Base-by-base conservation (phyloP, 2,113 vertebrate genomes). In the Oryzias melastigma region DNA sequence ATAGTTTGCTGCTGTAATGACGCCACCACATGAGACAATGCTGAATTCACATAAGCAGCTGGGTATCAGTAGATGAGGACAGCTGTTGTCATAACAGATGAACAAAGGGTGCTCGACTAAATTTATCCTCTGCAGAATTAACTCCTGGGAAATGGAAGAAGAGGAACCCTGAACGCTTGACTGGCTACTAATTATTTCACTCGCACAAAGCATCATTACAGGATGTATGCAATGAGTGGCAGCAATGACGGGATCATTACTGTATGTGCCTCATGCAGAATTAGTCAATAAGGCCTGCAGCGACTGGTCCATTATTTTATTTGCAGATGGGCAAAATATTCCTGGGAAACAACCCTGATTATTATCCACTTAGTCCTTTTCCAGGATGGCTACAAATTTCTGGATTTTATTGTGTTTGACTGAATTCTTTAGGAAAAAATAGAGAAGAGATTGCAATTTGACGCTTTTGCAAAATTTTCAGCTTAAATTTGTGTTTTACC, bases 151-250 rank as follows among this genome's bases (percentile, higher is more conserved):
- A 82, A 55, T 58, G 67, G 59, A 71, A 65, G 68, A 24, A 53
- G 65, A 72, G 46, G 55, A 51, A 65, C 14, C 68, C 55, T 63
- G 58, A 81, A 82, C 68, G 81, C 87, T 59, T 77, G 77, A 19
- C 42, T 74, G 67, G 82, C 71, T 77, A 71, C 58, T 73, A 81
- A 87, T 89, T 69, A 80, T 83, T 85, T 75, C 59, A 80, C 81
- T 65, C 68, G 74, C 78, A 66, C 17, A 35, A 60, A 50, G 57
- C 76, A 80, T 87, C 75, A 81, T 87, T 85, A 75, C 71, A 60
- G 66, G 66, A 77, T 73, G 58, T 70, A 43, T 65, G 52, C 69
- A 49, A 75, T 77, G 56, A 82, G 65, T 59, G 41, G 56, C 20
- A 42, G 75, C 51, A 80, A 68, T 52, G 50, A 68, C 20, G 40